These are phyloP conservation scores for Tipula lateralis DNA, from an alignment of 2,888 invertebrate genomes.

Conservation along the genomic window DNA sequence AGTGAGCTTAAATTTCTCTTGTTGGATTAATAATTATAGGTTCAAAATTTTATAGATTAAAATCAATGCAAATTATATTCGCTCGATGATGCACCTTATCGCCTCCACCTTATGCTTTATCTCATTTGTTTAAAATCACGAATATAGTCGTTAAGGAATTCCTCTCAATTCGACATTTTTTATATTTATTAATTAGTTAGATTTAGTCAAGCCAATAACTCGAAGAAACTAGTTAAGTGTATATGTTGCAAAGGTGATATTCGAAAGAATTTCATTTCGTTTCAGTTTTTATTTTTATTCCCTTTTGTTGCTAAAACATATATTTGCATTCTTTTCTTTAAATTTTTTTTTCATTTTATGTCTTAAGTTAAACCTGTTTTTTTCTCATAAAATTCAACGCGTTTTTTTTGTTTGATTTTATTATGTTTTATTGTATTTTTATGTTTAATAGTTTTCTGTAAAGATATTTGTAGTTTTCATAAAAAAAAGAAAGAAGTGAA, in stretches of 20 bases:
- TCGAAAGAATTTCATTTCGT: background rate
- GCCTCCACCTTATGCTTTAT: too few relatives aligned
- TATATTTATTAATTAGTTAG: background rate
- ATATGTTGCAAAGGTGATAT: background rate
- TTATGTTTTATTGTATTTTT: conserved; percentile 24
- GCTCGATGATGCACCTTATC: too few relatives aligned
- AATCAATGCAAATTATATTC: too few relatives aligned
- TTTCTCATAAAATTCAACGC: conserved; percentile 1
- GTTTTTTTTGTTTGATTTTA: background rate
- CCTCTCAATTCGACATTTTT: background rate
- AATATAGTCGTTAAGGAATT: too few relatives aligned
- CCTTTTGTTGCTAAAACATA: background rate
- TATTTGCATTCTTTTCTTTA: conserved; percentile 6
- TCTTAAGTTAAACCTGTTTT: conserved; percentile 24
- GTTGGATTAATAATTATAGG: too few relatives aligned
- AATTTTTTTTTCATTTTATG: background rate
- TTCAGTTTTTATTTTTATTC: conserved; percentile 3
- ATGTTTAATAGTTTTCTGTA: conserved; percentile 1
- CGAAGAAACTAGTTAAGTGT: background rate
- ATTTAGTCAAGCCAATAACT: background rate
- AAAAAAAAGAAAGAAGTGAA: background rate
- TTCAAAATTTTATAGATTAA: too few relatives aligned
- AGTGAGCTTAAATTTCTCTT: too few relatives aligned
- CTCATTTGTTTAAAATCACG: too few relatives aligned
- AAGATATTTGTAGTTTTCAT: background rate